Conservation (phyloP, 2,113 vertebrate species). For the Osmerus mordax region DNA sequence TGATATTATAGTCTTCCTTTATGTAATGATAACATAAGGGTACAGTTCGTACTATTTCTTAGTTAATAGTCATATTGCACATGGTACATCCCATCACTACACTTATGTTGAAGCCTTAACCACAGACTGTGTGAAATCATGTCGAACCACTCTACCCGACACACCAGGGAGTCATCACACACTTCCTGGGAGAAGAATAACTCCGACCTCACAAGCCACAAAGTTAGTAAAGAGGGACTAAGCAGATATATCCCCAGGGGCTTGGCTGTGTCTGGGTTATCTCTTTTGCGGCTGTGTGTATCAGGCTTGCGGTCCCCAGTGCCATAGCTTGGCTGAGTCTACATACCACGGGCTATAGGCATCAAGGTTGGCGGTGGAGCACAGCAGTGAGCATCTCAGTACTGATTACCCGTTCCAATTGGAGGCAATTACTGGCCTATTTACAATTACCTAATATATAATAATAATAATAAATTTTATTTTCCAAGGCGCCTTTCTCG, state of each 20-base stretch:
- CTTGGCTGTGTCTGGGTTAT: conserved; percentile 30
- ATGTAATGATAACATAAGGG: too few species aligned
- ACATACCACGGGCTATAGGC: neutral
- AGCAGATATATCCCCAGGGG: conserved; percentile 31
- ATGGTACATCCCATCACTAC: conserved; percentile 26
- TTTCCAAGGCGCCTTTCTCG: too few species aligned
- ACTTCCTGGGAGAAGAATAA: conserved; percentile 20
- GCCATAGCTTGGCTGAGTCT: conserved; percentile 15
- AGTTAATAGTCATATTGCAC: too few species aligned
- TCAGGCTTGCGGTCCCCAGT: neutral
- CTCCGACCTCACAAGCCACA: conserved; percentile 35
- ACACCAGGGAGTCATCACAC: conserved; percentile 34
- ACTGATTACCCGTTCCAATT: conserved; percentile 30
- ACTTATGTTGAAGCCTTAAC: conserved; percentile 39
- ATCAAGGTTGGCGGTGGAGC: conserved; percentile 13
- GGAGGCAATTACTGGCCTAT: conserved; percentile 33
- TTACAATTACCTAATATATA: conserved; percentile 31
- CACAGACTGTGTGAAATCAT: conserved; percentile 34
- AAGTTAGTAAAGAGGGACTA: conserved; percentile 31
- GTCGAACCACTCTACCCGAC: conserved; percentile 24
- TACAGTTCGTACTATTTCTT: too few species aligned
- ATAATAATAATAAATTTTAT: neutral
- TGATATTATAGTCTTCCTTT: too few species aligned
- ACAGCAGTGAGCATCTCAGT: conserved; percentile 10
- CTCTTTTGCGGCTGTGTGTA: neutral